These are phyloP conservation scores for Aegotheles bennettii DNA, from an alignment of 2,113 vertebrate genomes.

Conservation along the genomic window DNA sequence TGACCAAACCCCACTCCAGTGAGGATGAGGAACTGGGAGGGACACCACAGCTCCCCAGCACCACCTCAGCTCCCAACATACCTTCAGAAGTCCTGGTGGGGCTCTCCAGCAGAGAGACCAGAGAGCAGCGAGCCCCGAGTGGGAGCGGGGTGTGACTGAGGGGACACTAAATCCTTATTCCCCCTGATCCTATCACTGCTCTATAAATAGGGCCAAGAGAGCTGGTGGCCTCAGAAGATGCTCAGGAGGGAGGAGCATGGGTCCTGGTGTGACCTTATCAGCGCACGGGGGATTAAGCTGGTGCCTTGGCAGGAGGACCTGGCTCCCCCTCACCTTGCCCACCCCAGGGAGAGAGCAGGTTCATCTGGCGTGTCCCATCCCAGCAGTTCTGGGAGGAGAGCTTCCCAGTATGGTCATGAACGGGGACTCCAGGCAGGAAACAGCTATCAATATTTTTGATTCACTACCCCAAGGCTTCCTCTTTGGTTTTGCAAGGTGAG, in stretches of 20 bases:
- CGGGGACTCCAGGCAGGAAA: fast-evolving
- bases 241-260: not conserved
- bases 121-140: not conserved
- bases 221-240: fast-evolving
- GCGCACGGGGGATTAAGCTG: not conserved
- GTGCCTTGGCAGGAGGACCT: not conserved
- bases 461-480: not conserved
- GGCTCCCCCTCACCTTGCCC: not conserved
- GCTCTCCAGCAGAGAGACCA: fast-evolving
- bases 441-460: not conserved
- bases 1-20: fast-evolving
- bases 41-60: not conserved
- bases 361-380: fast-evolving
- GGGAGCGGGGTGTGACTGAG: not conserved
- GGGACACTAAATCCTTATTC: not conserved
- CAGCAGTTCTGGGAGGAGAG: not conserved
- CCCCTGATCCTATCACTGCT: not conserved
- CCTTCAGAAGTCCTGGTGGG: not conserved
- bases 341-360: too few species aligned
- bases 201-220: conserved; percentile 35
- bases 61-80: not conserved
- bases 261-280: not conserved
- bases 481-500: not conserved
- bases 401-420: not conserved
- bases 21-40: not conserved